These are phyloP conservation scores for Spinibarbus caldwelli DNA, from an alignment of 2,797 vertebrate species.

Conservation along the genomic window DNA sequence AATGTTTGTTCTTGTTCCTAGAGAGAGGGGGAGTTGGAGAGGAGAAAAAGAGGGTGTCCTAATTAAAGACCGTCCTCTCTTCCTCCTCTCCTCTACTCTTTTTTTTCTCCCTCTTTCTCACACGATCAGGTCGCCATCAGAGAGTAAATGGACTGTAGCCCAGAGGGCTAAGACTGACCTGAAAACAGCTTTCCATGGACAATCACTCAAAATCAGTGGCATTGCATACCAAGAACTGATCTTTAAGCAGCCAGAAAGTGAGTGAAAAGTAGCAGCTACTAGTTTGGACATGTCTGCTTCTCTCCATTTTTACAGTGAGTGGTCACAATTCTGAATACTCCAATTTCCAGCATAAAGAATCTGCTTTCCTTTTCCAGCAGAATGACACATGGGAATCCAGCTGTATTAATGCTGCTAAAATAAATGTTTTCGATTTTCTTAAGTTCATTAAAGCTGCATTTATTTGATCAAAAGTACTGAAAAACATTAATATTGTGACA, in stretches of 20 bases:
- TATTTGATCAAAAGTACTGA: not conserved
- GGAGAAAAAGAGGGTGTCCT: slow-evolving; percentile 12
- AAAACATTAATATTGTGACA: not conserved
- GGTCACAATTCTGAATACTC: not conserved
- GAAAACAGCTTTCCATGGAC: slow-evolving; percentile 14
- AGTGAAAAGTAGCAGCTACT: not conserved
- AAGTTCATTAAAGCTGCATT: not conserved
- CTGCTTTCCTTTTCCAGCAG: not conserved
- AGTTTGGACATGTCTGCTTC: not conserved
- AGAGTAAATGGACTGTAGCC: slow-evolving; percentile 69
- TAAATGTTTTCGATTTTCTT: too few species aligned
- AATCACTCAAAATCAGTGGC: not conserved
- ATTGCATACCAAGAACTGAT: not conserved
- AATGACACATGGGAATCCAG: not conserved
- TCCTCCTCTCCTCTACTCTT: not conserved
- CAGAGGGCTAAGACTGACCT: slow-evolving; percentile 63
- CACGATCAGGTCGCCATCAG: slow-evolving; percentile 69
- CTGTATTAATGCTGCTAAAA: not conserved
- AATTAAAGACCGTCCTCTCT: slow-evolving; percentile 43
- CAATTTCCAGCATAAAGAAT: not conserved
- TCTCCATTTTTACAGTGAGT: not conserved
- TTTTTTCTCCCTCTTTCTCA: slow-evolving; percentile 56
- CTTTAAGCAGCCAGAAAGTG: not conserved
- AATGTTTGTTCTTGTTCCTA: slow-evolving; percentile 52
- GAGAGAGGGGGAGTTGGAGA: slow-evolving; percentile 28